These are phyloP conservation scores for Cygnus buccinator DNA, from an alignment of 2,113 vertebrate genomes.

Conservation along the genomic window DNA sequence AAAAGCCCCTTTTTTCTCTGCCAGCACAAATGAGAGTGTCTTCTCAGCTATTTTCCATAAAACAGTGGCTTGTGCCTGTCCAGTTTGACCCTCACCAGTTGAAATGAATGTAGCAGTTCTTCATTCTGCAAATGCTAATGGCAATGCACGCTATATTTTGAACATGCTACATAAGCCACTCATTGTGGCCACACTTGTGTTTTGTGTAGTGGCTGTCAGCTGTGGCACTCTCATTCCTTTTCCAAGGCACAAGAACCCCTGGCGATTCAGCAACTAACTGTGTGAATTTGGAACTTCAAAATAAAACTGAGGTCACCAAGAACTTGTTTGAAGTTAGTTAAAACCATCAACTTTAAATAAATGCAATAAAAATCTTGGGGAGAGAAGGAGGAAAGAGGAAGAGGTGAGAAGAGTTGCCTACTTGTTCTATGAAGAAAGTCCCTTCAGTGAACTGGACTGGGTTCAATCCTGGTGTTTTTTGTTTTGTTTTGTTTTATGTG, in stretches of 20 bases:
- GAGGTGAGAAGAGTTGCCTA: neutral
- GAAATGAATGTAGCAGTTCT: conserved; percentile 23
- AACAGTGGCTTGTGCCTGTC: neutral
- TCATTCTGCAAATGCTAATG: neutral
- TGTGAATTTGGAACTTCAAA: neutral
- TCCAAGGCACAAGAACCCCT: neutral
- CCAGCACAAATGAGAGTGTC: neutral
- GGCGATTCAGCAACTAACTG: neutral
- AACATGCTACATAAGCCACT: neutral
- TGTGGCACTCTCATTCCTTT: neutral
- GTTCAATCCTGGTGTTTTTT: neutral
- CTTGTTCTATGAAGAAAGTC: neutral
- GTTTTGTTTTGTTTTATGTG: neutral
- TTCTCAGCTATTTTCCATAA: conserved; percentile 13
- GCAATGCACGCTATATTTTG: rapidly evolving
- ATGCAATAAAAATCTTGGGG: neutral
- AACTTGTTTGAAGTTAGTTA: neutral
- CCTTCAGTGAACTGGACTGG: neutral
- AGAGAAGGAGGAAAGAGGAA: neutral
- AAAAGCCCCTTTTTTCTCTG: neutral
- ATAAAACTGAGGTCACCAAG: neutral
- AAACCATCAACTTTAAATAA: neutral
- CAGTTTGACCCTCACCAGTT: neutral
- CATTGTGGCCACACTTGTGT: neutral
- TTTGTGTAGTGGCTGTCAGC: neutral